A percentile compares a stretch with the other conserved stretches of the same genome.
These are phyloP conservation scores for Dallia pectoralis DNA, from an alignment of 2,797 vertebrate species.

Conservation along the genomic window DNA sequence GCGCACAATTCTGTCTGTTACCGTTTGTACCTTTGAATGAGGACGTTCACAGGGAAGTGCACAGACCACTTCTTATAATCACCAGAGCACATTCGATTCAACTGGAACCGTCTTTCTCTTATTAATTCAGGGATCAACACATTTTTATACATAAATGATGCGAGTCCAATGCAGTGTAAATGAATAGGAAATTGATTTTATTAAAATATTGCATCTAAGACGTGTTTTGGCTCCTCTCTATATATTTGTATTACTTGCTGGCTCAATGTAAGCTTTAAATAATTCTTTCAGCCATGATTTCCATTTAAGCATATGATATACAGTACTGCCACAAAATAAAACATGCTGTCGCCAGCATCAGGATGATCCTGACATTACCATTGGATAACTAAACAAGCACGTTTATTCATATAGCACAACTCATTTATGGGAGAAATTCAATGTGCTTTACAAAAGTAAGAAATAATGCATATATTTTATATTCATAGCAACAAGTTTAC, in stretches of 20 bases:
- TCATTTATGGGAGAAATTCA: too few relatives aligned
- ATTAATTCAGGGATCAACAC: constrained; percentile 1
- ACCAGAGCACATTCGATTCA: background rate
- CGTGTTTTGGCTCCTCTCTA: background rate
- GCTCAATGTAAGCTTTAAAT: background rate
- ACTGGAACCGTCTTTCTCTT: background rate
- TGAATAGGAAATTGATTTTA: background rate
- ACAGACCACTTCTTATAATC: too few relatives aligned
- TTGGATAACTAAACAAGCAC: too few relatives aligned
- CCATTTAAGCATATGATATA: background rate
- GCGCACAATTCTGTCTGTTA: background rate
- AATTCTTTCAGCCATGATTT: background rate
- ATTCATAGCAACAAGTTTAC: too few relatives aligned
- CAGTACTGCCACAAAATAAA: background rate
- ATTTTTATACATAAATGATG: background rate
- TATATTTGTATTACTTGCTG: background rate
- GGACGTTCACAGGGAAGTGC: background rate
- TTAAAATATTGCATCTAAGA: background rate
- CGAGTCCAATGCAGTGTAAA: background rate
- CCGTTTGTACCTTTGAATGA: background rate
- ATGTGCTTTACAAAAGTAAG: too few relatives aligned
- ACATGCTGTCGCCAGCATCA: background rate
- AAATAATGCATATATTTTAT: too few relatives aligned
- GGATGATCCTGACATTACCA: too few relatives aligned
- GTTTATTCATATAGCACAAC: too few relatives aligned